Base-by-base conservation (phyloP, 1,140 invertebrate genomes). In the Lepidurus apus region DNA sequence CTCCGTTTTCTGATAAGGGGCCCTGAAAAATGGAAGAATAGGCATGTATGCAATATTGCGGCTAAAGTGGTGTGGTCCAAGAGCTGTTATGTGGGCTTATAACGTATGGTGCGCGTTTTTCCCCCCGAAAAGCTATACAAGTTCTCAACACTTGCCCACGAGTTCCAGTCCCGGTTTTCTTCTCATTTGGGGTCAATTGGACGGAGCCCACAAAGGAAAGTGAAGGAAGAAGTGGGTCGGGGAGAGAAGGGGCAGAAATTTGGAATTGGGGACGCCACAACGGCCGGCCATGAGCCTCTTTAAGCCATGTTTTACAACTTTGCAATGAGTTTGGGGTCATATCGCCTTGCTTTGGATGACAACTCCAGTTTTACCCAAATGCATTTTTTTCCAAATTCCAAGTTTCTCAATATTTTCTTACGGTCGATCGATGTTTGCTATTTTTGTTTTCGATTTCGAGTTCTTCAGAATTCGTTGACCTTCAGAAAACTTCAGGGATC, bases 1-100 rank as follows among this genome's bases (percentile, higher is more conserved):
- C 65, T 80, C 74, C 65, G 73, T 77, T 80, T 79, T 42, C 44
- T 74, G 79, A 13, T 76, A 81, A 42, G 21, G 43, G 26, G 24
- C 47, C 21, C 34, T 24, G 73, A 21, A 74, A 74, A 17, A 34
- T 7, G 21, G 53, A 65, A 47, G 1, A 47, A 47, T 47, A 47
- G 10, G 45, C 1, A 11, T 47, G 17, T 10, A 47, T 9, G 13
- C 13, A 65, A 6, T 21, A 65, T 65, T n/a, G 47, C 5, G 13
- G 13, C 6, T 65, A n/a, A 65, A n/a, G 47, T 13, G 13, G 13
- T 65, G 21, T 65, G 13, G 21, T 21, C 47, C 13, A 11, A 9
- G 47, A 13, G 47, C 17, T 13, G 13, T 6, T 65, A 65, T 65
- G 47, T 65, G 47, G 47, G 47, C 21, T 65, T 9, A 65, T 65